Conservation (phyloP, 2,113 vertebrate species). For the Psilopsiagon aurifrons region DNA sequence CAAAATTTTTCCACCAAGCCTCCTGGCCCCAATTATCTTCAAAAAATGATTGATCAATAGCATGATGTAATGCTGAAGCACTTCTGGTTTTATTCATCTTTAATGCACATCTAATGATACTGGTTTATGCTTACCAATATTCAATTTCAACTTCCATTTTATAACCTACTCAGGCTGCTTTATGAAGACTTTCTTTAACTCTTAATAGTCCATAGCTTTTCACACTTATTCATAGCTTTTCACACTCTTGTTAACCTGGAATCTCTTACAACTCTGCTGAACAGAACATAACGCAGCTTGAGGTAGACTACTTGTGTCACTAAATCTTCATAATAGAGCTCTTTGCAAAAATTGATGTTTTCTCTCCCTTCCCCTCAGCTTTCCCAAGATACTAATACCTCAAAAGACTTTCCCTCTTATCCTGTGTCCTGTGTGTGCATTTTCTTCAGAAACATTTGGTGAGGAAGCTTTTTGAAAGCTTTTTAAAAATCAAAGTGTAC, state of each 20-base stretch:
- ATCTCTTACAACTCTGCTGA: background rate
- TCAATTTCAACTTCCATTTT: background rate
- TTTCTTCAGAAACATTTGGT: conserved; percentile 10
- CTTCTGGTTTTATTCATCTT: background rate
- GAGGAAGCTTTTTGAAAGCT: background rate
- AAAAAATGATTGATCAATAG: background rate
- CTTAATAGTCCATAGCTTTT: background rate
- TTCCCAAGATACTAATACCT: background rate
- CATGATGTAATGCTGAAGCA: background rate
- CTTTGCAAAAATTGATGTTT: background rate
- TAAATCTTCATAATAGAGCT: background rate
- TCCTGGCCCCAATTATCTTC: background rate
- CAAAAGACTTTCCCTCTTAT: background rate
- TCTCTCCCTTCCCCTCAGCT: background rate
- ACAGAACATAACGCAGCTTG: background rate
- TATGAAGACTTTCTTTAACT: background rate
- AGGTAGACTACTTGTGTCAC: background rate
- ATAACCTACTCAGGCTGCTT: background rate
- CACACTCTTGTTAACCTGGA: background rate
- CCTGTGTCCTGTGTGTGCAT: background rate
- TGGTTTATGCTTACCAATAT: background rate
- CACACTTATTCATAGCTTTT: background rate
- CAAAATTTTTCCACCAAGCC: background rate
- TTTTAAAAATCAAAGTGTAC: conserved; percentile 5
- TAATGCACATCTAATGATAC: background rate